Conservation (phyloP, 2,888 invertebrate species). For the Hecatera dysodea region DNA sequence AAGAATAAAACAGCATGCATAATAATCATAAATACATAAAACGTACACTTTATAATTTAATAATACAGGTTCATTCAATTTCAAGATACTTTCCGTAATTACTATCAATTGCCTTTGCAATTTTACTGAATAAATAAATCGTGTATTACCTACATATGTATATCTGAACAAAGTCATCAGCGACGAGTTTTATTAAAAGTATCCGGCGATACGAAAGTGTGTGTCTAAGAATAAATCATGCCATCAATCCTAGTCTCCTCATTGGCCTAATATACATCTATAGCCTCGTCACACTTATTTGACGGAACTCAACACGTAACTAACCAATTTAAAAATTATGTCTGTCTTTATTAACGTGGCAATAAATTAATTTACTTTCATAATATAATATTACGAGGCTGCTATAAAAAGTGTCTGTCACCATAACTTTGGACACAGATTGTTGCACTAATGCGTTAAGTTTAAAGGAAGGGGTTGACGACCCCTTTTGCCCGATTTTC, state of each 20-base stretch:
- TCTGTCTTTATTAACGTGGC: constrained; percentile 80
- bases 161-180: constrained; percentile 17
- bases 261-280: constrained; percentile 68
- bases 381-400: constrained; percentile 81
- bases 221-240: constrained; percentile 60
- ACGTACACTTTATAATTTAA: constrained; percentile 22
- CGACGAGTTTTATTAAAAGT: constrained; percentile 13
- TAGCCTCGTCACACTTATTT: constrained; percentile 67
- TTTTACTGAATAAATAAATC: constrained; percentile 11
- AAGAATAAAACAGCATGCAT: constrained; percentile 23
- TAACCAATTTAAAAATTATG: constrained; percentile 79
- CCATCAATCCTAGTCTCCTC: constrained; percentile 59
- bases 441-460: constrained; percentile 84
- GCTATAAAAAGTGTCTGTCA: constrained; percentile 87
- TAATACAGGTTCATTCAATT: constrained; percentile 10
- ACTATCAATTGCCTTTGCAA: constrained; percentile 1
- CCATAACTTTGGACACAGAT: constrained; percentile 89
- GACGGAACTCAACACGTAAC: constrained; percentile 68
- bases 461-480: constrained; percentile 85
- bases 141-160: no score
- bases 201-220: constrained; percentile 33
- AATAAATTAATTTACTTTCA: constrained; percentile 87
- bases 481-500: constrained; percentile 82
- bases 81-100: neutral
- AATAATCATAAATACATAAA: constrained; percentile 36